Evolutionary conservation across 2,113 vertebrate genomes (phyloP).

Genomic region (Varanus salvator): DNA sequence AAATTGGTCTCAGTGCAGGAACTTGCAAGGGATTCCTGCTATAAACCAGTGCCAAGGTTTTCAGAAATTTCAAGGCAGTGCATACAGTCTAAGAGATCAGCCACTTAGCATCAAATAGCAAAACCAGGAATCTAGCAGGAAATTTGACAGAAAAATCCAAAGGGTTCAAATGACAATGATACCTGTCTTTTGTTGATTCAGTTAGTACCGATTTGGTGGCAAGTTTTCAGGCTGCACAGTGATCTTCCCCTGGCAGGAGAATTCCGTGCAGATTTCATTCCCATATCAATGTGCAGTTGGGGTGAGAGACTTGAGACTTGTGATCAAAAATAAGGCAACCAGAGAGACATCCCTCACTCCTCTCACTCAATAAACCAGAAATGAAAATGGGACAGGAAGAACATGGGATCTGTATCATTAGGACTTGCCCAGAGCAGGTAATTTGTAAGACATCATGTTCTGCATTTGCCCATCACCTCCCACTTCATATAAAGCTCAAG

Average conservation of each 20-base stretch:
- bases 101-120: neutral
- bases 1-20: neutral
- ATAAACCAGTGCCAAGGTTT: neutral
- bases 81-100: neutral
- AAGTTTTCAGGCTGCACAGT: neutral
- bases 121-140: neutral
- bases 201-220: neutral
- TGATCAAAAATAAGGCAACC: neutral
- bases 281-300: too few species aligned
- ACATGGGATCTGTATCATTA: neutral
- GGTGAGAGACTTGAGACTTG: neutral
- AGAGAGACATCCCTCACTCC: neutral
- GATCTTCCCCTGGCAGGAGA: neutral
- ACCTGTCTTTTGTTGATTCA: neutral
- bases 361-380: neutral
- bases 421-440: neutral
- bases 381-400: neutral
- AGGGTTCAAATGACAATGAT: neutral
- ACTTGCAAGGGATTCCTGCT: neutral
- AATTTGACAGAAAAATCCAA: neutral
- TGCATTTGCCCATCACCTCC: too few species aligned
- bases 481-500: neutral
- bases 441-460: neutral
- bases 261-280: neutral
- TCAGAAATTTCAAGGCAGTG: neutral